Conservation (phyloP, 2,888 invertebrate genomes). For the Scaeva pyrastri region DNA sequence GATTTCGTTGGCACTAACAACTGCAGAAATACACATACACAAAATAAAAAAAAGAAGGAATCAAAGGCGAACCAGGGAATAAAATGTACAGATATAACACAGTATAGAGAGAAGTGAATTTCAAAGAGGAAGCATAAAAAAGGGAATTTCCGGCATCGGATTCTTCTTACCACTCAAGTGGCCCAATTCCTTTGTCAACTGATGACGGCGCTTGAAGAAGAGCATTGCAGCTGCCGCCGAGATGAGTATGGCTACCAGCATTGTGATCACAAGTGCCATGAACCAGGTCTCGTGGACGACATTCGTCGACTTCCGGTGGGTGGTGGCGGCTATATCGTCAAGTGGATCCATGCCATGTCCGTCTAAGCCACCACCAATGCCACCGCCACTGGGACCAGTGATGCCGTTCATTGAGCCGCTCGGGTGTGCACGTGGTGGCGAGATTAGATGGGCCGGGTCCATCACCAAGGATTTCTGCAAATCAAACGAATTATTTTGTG, state of each 20-base stretch:
- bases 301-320: constrained; percentile 82
- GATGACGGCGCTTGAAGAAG: constrained; percentile 83
- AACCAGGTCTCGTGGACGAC: constrained; percentile 83
- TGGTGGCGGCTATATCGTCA: constrained; percentile 82
- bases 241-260: constrained; percentile 82
- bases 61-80: neutral
- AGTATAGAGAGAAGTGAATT: constrained; percentile 19
- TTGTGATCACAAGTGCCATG: constrained; percentile 82
- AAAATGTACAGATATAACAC: neutral
- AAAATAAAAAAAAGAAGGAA: constrained; percentile 16
- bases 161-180: constrained; percentile 86
- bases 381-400: constrained; percentile 69
- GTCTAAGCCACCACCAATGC: constrained; percentile 76
- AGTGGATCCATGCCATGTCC: constrained; percentile 80
- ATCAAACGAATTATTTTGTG: constrained; percentile 58
- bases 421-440: constrained; percentile 84
- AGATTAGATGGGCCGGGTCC: constrained; percentile 83
- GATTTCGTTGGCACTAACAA: constrained; percentile 84
- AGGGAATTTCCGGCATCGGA: constrained; percentile 48
- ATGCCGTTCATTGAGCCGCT: constrained; percentile 83
- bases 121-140: constrained; percentile 40
- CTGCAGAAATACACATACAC: constrained; percentile 77
- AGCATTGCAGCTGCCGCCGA: constrained; percentile 82
- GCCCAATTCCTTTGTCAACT: constrained; percentile 86
- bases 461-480: constrained; percentile 82